Evolutionary conservation across 2,888 invertebrate genomes (phyloP).

Genomic region (Endotricha flammealis): DNA sequence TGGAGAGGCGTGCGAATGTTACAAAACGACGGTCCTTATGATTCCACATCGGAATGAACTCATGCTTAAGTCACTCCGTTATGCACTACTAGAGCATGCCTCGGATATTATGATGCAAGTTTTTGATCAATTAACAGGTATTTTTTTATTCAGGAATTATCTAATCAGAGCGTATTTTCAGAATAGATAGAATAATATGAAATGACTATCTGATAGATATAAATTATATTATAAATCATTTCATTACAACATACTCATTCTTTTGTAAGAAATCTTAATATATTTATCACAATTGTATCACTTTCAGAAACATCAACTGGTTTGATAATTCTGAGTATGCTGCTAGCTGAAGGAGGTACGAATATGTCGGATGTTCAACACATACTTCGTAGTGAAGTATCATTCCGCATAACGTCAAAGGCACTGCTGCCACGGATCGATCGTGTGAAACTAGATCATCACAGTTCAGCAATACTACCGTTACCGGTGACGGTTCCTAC

Average conservation of each 20-base stretch:
- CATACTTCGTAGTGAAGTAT: conserved; percentile 44
- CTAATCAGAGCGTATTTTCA: too few relatives aligned
- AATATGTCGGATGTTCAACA: conserved; percentile 55
- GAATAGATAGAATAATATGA: too few relatives aligned
- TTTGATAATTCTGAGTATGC: conserved; percentile 52
- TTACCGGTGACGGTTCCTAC: conserved; percentile 49
- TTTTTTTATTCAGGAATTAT: too few relatives aligned
- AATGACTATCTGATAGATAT: too few relatives aligned
- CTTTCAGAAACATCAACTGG: conserved; percentile 57
- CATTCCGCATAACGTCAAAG: conserved; percentile 46
- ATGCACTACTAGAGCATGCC: conserved; percentile 54
- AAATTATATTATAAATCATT: too few relatives aligned
- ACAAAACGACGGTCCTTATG: conserved; percentile 49
- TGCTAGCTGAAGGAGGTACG: conserved; percentile 57
- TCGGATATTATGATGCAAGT: conserved; percentile 57
- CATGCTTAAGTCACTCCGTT: conserved; percentile 58
- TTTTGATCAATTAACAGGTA: conserved; percentile 60
- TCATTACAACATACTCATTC: too few relatives aligned
- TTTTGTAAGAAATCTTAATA: too few relatives aligned
- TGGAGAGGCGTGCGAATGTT: conserved; percentile 63
- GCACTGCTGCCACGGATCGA: conserved; percentile 43
- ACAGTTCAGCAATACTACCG: conserved; percentile 39
- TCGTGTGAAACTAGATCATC: conserved; percentile 43
- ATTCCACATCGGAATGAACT: conserved; percentile 64
- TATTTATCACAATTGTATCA: neutral